Evolutionary conservation across 2,888 invertebrate genomes (phyloP).

Genomic region (Drosophila melanosoma): DNA sequence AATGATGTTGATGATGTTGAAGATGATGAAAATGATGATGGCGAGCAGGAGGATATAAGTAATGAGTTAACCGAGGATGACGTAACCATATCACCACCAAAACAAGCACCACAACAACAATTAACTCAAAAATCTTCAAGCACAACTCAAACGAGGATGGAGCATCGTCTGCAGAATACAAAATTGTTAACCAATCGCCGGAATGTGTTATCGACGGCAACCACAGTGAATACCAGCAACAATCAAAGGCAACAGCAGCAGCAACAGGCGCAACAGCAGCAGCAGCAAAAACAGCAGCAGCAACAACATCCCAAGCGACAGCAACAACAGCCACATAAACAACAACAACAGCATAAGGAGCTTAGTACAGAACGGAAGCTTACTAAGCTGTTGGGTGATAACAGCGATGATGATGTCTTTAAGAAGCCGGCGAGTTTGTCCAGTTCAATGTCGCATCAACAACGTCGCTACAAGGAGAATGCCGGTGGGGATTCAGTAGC

Average conservation of each 20-base stretch:
- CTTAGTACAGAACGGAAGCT: conserved; percentile 48
- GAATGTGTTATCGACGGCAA: conserved; percentile 47
- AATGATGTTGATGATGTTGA: conserved; percentile 62
- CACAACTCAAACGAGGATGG: conserved; percentile 16
- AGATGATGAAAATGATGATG: conserved; percentile 39
- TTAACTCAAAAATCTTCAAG: not conserved
- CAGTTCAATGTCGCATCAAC: conserved; percentile 17
- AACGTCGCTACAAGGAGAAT: conserved; percentile 65
- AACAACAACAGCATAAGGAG: conserved; percentile 8
- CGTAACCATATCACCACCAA: conserved; percentile 32
- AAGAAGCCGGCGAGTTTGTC: conserved; percentile 61
- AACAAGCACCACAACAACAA: conserved; percentile 11
- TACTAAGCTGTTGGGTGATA: conserved; percentile 51
- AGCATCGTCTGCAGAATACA: conserved; percentile 32
- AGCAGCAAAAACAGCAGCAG: too few species aligned
- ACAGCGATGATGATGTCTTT: conserved; percentile 55
- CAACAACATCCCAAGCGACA: conserved; percentile 6
- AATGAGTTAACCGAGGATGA: conserved; percentile 59
- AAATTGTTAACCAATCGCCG: conserved; percentile 42
- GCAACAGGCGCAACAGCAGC: conserved; percentile 11
- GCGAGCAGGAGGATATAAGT: conserved; percentile 65
- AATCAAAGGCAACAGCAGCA: conserved; percentile 39
- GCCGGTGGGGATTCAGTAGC: conserved; percentile 9
- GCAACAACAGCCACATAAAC: conserved; percentile 11
- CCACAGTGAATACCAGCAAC: conserved; percentile 33